Percentiles rank a stretch among this genome's conserved stretches.
Conservation (phyloP, 2,888 invertebrate genomes). For the Brachypalpus laphriformis region DNA sequence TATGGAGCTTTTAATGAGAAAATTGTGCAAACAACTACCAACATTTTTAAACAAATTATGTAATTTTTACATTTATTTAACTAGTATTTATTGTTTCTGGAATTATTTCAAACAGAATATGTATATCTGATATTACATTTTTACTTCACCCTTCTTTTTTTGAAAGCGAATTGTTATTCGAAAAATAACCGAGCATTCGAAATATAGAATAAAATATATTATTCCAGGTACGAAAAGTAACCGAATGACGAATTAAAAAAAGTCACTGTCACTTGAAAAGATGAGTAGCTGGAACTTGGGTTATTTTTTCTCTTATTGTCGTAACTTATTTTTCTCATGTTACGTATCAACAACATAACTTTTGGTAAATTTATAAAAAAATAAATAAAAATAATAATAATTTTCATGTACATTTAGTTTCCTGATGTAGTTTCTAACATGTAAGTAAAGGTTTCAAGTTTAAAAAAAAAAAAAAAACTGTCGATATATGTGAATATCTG, state of each 20-base stretch:
- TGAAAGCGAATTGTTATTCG: conserved; percentile 21
- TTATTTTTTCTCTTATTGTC: neutral
- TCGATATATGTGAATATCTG: too few species aligned
- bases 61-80: conserved; percentile 2
- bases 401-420: too few species aligned
- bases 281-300: conserved; percentile 32
- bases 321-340: neutral
- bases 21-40: conserved; percentile 38
- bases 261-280: neutral
- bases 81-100: neutral
- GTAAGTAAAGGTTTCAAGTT: too few species aligned
- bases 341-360: too few species aligned
- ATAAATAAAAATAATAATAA: too few species aligned
- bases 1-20: neutral
- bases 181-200: conserved; percentile 42
- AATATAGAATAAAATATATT: neutral
- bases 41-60: neutral
- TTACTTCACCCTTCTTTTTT: neutral
- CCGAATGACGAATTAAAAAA: neutral
- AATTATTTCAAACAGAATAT: conserved; percentile 10
- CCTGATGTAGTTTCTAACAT: too few species aligned
- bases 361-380: neutral
- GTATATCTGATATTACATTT: too few species aligned
- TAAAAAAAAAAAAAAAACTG: too few species aligned
- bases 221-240: neutral